Percentiles rank a stretch among this genome's conserved stretches.
phyloP scores from a whole-genome alignment of 2,797 vertebrate genomes.

The Gymnopithys bicolor region DNA sequence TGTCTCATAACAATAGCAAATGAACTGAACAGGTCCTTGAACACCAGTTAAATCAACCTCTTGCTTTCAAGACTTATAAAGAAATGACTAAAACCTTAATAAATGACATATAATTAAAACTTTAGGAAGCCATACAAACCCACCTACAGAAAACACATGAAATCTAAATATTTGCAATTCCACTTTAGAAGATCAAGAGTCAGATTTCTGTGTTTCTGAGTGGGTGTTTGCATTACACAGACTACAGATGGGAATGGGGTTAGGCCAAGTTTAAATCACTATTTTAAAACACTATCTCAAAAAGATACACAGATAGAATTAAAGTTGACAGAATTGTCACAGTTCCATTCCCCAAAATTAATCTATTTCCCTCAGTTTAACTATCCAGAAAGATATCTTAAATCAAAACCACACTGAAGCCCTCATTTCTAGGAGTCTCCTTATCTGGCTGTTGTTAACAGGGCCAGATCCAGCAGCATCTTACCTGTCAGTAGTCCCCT shows the following conservation, averaged over 20 bases:
- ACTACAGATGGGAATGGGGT: slow-evolving; percentile 50
- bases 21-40: slow-evolving; percentile 62
- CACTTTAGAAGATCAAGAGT: slow-evolving; percentile 66
- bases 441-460: neutral
- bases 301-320: neutral
- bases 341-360: neutral
- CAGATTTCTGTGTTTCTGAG: slow-evolving; percentile 68
- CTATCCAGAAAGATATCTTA: neutral
- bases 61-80: slow-evolving; percentile 73
- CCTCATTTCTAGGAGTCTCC: neutral
- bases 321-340: neutral
- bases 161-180: slow-evolving; percentile 71
- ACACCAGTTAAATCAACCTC: slow-evolving; percentile 48
- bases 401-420: neutral
- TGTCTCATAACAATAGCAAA: slow-evolving; percentile 55
- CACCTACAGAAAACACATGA: slow-evolving; percentile 70
- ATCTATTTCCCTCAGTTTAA: neutral
- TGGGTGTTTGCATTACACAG: slow-evolving; percentile 58
- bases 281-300: neutral
- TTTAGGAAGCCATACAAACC: slow-evolving; percentile 67
- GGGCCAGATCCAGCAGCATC: neutral
- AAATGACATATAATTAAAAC: slow-evolving; percentile 73
- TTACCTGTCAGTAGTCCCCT: neutral
- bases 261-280: slow-evolving; percentile 47
- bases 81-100: slow-evolving; percentile 66